Base-by-base conservation (phyloP, 2,113 vertebrate species). In the Gnathonemus echidnorhynchus region DNA sequence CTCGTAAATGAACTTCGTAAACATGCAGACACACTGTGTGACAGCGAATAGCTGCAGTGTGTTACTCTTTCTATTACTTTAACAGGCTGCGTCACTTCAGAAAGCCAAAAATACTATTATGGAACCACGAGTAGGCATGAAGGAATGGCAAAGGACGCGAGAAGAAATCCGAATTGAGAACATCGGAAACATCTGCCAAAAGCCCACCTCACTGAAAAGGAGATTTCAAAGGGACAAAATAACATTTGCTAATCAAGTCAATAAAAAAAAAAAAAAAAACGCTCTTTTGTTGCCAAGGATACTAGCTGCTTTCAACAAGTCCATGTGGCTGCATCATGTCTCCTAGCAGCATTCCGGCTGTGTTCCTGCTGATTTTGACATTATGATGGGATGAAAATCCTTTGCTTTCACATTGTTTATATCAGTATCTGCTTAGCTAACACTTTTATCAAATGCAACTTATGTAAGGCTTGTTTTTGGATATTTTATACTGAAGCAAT, bases 241-340 rank as follows among this genome's bases (percentile, higher is more conserved):
- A 87, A 87, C 53, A 88, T 86, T 86, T 74, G 50, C 89, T 89
- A 89, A 89, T 89, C 89, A 89, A 89, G 77, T 88, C 53, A 39
- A 24, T 56, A 49, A 39, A 39, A 85, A 56, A 84, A 58, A 11
- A 11, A 49, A 89, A 46, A 49, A 49, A 84, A 53, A 84, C 46
- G 42, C 53, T 84, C 52, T 84, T 86, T 90, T 91, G 91, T 92
- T 92, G 91, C 87, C 89, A 89, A 86, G 84, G 90, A 92, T 88
- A 92, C 89, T 89, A 83, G 52, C 48, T 31, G 52, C 77, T 87
- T 89, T 86, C 42, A 86, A 80, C 89, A 66, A 88, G 85, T 91
- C 88, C 77, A 88, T 17, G 88, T 88, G 88, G 88, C 90, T 48
- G 49, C 17, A 19, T 31, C 50, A 89, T 50, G 53, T 80, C 17